These are phyloP conservation scores for Planiliza haematocheilus DNA, from an alignment of 2,113 vertebrate genomes.

Conservation along the genomic window DNA sequence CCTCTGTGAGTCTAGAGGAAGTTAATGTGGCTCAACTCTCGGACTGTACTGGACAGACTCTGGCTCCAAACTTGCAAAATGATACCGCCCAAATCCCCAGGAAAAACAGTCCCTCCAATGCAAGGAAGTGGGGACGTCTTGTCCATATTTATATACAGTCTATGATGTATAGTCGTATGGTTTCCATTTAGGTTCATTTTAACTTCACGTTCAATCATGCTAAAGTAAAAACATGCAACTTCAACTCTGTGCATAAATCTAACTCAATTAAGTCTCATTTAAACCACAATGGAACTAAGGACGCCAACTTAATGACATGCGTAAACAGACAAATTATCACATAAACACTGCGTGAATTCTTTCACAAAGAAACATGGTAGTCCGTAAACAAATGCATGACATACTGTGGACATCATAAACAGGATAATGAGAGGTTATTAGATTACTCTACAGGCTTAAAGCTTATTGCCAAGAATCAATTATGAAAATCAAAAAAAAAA, in stretches of 20 bases:
- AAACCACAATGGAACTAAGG: conserved; percentile 9
- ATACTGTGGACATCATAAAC: conserved; percentile 20
- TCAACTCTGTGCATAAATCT: conserved; percentile 1
- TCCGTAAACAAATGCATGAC: not conserved
- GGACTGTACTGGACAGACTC: no score
- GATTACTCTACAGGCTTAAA: not conserved
- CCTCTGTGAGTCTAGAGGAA: no score
- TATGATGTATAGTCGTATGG: not conserved
- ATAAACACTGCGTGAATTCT: conserved; percentile 8
- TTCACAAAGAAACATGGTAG: not conserved
- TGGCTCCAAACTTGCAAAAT: no score
- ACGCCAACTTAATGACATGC: conserved; percentile 21
- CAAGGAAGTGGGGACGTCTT: no score
- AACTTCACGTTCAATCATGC: conserved; percentile 6
- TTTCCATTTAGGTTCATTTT: conserved; percentile 13
- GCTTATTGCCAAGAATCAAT: not conserved
- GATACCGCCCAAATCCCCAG: no score
- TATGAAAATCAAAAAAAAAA: conserved; percentile 16
- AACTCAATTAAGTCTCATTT: conserved; percentile 4
- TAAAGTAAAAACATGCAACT: not conserved
- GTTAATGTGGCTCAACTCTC: no score
- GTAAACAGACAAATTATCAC: conserved; percentile 44
- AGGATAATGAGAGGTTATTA: conserved; percentile 32
- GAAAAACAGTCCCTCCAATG: no score
- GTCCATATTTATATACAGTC: no score